Conservation (phyloP, 2,113 vertebrate genomes). For the Syrrhaptes paradoxus region DNA sequence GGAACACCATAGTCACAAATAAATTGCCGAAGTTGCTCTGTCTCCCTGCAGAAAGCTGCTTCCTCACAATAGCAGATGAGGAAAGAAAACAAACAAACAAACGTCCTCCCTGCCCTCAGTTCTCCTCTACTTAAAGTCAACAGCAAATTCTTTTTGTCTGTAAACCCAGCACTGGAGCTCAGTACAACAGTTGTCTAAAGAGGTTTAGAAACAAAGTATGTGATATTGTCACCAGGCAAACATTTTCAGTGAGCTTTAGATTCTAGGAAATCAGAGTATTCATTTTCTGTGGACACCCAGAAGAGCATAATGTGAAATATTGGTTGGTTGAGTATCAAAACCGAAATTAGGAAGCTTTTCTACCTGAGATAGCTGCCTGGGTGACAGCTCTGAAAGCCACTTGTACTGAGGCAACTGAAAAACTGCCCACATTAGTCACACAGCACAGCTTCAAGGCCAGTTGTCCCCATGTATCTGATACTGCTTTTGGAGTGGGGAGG, state of each 20-base stretch:
- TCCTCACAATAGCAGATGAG: neutral
- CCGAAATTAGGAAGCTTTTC: neutral
- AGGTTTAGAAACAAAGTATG: neutral
- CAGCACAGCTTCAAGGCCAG: neutral
- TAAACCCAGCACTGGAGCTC: neutral
- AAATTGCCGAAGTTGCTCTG: neutral
- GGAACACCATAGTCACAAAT: neutral
- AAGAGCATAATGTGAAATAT: neutral
- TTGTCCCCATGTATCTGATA: neutral
- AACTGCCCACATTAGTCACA: rapidly evolving
- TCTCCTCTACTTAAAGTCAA: neutral
- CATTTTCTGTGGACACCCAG: neutral
- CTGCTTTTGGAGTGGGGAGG: rapidly evolving
- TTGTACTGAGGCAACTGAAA: neutral
- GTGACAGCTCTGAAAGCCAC: neutral
- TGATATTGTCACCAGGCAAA: neutral
- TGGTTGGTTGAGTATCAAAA: neutral
- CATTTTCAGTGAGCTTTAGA: neutral
- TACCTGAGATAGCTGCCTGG: neutral
- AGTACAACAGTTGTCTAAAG: neutral
- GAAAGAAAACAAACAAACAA: neutral
- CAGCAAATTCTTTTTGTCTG: neutral
- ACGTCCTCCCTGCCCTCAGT: rapidly evolving
- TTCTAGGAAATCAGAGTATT: neutral
- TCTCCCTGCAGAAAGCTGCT: neutral